Evolutionary conservation across 2,888 invertebrate genomes (phyloP), one percentile per base, ranked within the genome.

Genomic region (Amaurobius ferox): DNA sequence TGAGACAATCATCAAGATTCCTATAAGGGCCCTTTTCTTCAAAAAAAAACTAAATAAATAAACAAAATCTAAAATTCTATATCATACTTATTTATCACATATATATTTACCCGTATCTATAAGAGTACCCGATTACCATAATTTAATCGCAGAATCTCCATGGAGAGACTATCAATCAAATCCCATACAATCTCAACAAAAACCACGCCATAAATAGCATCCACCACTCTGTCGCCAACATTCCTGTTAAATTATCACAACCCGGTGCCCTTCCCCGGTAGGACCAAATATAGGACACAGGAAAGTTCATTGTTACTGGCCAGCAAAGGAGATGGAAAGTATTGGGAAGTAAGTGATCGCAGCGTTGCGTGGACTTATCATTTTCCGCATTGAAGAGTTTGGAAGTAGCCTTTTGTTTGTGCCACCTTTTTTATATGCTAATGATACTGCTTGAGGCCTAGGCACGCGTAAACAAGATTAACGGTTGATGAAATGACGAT

Each of bases 231-330:
- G 28, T 73, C 62, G 7, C 30, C 13, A 73, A 16, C 62, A 40
- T 30, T 55, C 26, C 35, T 64, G 48, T 61, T 70, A 62, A 71
- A 70, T 62, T 79, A 79, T 70, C 61, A 19, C 39, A 39, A 71
- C 32, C 35, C 32, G 16, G 19, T 66, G 23, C 35, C 66, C 55
- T 55, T 66, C 40, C 32, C 3, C 16, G 9, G 29, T 48, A 44
- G 48, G 9, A 48, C 26, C 16, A 39, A 48, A 85, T 77, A 23
- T 85, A 48, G 83, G 77, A 72, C 77, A 85, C 71, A 85, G 83
- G 77, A 85, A 77, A 85, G 83, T 85, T 85, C 83, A 85, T 85
- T 85, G 83, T 85, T 85, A 85, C 77, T 74, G 48, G 26, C 30
- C 83, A 83, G 61, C 76, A 85, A 85, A 70, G 66, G 83, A 77